Conservation (phyloP, 2,113 vertebrate species). For the pig (Sus scrofa) region DNA sequence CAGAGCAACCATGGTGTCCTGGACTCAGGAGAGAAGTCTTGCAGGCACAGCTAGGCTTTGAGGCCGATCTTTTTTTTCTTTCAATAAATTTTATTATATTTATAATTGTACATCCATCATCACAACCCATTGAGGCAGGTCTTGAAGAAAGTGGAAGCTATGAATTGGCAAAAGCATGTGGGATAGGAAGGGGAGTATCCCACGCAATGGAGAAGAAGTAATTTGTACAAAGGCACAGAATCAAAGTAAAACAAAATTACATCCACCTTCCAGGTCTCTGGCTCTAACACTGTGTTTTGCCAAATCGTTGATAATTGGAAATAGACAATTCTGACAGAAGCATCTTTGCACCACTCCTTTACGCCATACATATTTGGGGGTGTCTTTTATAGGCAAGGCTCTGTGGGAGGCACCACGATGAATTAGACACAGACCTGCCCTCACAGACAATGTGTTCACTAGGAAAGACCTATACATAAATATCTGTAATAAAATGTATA, state of each 20-base stretch:
- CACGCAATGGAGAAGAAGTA: not conserved
- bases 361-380: not conserved
- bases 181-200: not conserved
- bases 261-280: not conserved
- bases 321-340: not conserved
- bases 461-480: not conserved
- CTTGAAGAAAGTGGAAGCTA: not conserved
- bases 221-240: slow-evolving; percentile 5
- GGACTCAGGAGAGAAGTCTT: not conserved
- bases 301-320: not conserved
- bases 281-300: not conserved
- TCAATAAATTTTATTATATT: too few species aligned
- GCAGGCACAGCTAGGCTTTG: not conserved
- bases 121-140: not conserved
- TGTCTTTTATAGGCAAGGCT: not conserved
- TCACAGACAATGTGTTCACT: not conserved
- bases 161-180: not conserved
- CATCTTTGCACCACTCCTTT: not conserved
- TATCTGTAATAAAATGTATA: not conserved
- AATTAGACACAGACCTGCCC: not conserved
- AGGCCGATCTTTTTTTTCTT: not conserved
- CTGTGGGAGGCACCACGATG: not conserved
- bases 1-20: not conserved
- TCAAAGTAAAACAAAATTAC: not conserved
- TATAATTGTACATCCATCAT: too few species aligned